phyloP scores from a whole-genome alignment of 2,113 vertebrate species.

The Stegostoma tigrinum region DNA sequence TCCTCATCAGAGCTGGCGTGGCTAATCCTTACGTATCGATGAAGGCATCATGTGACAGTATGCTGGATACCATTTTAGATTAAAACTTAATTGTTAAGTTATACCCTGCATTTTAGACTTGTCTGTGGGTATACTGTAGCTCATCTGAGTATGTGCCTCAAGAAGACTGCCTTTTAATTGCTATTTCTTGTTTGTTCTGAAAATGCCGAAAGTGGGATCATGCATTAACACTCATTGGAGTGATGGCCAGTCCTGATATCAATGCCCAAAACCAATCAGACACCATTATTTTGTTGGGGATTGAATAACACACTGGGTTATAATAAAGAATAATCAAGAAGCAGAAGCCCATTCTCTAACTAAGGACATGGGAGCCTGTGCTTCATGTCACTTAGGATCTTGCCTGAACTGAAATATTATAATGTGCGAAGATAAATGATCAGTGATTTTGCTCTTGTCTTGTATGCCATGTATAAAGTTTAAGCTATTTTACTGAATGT shows the following conservation, averaged over 20 bases:
- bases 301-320: background rate
- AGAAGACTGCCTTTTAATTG: background rate
- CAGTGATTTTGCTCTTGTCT: no score
- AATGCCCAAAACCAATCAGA: background rate
- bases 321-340: background rate
- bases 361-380: background rate
- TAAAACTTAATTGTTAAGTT: background rate
- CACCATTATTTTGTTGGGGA: background rate
- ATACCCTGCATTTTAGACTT: background rate
- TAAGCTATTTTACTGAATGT: background rate
- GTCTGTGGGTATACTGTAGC: background rate
- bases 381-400: background rate
- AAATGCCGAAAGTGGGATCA: background rate
- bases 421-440: background rate
- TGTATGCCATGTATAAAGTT: no score
- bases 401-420: background rate
- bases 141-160: background rate
- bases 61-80: background rate
- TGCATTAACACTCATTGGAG: background rate
- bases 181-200: background rate
- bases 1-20: background rate
- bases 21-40: background rate
- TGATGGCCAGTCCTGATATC: background rate
- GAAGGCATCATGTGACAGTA: background rate
- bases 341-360: background rate